Conservation (phyloP, 2,113 vertebrate genomes). For the Poeciliopsis prolifica region DNA sequence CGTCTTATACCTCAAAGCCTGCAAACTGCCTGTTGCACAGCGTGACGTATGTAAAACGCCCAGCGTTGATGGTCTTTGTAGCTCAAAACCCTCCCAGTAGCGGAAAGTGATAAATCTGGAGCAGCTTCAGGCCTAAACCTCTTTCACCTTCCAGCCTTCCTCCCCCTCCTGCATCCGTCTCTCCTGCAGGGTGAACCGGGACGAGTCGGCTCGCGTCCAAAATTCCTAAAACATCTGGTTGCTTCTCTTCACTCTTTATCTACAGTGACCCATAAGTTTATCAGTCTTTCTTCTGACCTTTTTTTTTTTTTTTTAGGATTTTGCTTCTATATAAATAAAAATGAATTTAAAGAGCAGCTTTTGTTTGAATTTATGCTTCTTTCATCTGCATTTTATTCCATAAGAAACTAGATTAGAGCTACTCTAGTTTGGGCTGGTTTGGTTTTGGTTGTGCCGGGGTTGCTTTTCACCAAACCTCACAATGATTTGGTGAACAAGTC, state of each 20-base stretch:
- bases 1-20: constrained; percentile 46
- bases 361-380: too few relatives aligned
- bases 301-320: not conserved
- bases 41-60: not conserved
- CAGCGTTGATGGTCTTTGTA: constrained; percentile 30
- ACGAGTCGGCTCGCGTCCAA: constrained; percentile 47
- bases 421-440: too few relatives aligned
- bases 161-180: not conserved
- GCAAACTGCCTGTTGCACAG: constrained; percentile 47
- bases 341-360: too few relatives aligned
- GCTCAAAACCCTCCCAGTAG: constrained; percentile 29
- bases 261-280: not conserved
- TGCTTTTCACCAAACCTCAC: too few relatives aligned
- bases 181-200: constrained; percentile 17
- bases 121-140: constrained; percentile 16
- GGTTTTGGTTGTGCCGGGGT: too few relatives aligned
- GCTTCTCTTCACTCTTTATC: not conserved
- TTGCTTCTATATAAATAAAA: too few relatives aligned
- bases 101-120: constrained; percentile 5
- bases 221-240: constrained; percentile 36
- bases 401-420: too few relatives aligned
- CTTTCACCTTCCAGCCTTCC: constrained; percentile 24
- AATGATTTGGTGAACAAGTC: too few relatives aligned
- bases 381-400: too few relatives aligned
- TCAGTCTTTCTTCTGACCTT: not conserved